Conservation (phyloP, 2,113 vertebrate genomes). For the Halichoerus grypus region DNA sequence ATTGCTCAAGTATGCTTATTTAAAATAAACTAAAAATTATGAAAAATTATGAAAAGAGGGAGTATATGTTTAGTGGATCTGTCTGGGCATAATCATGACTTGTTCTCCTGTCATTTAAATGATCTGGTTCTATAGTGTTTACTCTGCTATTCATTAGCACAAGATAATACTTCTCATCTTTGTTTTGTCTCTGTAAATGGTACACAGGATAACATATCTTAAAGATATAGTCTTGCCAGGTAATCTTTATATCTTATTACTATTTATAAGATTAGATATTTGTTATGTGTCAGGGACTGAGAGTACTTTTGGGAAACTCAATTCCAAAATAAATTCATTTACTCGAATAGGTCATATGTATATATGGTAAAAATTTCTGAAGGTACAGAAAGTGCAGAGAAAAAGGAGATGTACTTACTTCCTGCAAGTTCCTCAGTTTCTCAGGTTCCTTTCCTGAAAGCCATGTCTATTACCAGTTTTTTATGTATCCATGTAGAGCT, state of each 20-base stretch:
- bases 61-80: slow-evolving; percentile 54
- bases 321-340: slow-evolving; percentile 42
- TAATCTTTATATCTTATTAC: not conserved
- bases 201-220: not conserved
- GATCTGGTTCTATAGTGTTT: slow-evolving; percentile 74
- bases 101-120: slow-evolving; percentile 77
- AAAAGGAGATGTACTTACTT: slow-evolving; percentile 41
- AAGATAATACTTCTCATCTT: slow-evolving; percentile 59
- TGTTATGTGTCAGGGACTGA: not conserved
- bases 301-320: slow-evolving; percentile 32
- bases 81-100: slow-evolving; percentile 72
- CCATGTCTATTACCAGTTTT: not conserved
- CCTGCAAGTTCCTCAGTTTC: not conserved
- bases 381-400: not conserved
- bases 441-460: not conserved
- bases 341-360: not conserved
- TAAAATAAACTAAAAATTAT: slow-evolving; percentile 73
- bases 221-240: not conserved
- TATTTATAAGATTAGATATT: not conserved
- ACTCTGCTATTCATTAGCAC: slow-evolving; percentile 66
- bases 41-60: slow-evolving; percentile 60
- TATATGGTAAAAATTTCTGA: slow-evolving; percentile 25
- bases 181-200: not conserved
- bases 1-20: slow-evolving; percentile 56
- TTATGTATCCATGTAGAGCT: not conserved